Evolutionary conservation across 1,140 invertebrate species (phyloP), one percentile per base, ranked within the genome.

Genomic region (Lepidostoma basale): DNA sequence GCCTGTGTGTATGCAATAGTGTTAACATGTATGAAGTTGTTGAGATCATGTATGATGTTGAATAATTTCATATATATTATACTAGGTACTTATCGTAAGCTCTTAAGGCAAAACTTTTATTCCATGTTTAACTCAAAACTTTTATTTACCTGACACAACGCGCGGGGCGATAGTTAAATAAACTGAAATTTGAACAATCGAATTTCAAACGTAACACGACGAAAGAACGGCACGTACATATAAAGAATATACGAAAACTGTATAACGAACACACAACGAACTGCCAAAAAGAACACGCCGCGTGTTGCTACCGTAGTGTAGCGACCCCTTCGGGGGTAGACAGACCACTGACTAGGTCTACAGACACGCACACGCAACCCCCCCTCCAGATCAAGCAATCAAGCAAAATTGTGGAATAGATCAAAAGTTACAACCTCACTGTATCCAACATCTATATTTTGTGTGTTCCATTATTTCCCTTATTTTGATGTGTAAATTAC

Each of bases 221-320:
- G 56, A 42, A 42, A 60, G 56, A 25, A 42, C 56, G 20, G 14
- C 28, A 59, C 56, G 18, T n/a, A 26, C 36, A 23, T 16, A 42
- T 16, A 40, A 60, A 40, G 56, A 60, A 40, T 60, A 44, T 42
- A 25, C n/a, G 14, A 62, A 62, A 62, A 16, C 47, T 20, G 44
- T 62, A 62, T 16, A 62, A 62, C 60, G 60, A 62, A 49, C 40
- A 62, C 42, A 62, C 40, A 47, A 62, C 40, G 23, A 47, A 62
- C 60, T 62, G 60, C 40, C 44, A 26, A 62, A 60, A 40, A 30
- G 42, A 62, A 62, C 26, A 45, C 60, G 60, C 60, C 60, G 60
- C 60, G 60, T 49, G 60, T 49, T 33, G 44, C 60, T 62, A 47
- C 40, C 60, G 42, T 3, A 30, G 22, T 30, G 60, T 62, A 62